These are phyloP conservation scores for Sussaba pulchella DNA, from an alignment of 2,888 invertebrate genomes.

Conservation along the genomic window DNA sequence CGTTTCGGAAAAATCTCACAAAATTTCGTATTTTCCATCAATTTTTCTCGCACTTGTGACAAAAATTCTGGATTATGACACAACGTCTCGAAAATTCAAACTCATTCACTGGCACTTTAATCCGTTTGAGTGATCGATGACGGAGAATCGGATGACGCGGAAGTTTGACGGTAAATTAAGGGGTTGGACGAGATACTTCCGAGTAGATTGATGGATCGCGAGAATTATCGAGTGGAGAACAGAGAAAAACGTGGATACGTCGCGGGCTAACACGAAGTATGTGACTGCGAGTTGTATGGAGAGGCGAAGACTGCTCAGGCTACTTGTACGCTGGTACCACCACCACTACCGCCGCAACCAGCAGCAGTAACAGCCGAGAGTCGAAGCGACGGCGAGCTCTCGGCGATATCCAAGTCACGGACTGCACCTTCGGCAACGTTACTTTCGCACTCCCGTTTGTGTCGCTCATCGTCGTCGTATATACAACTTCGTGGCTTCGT, in stretches of 20 bases:
- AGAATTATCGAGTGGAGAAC: background rate
- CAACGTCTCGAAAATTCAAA: too few species aligned
- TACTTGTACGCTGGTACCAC: conserved; percentile 1
- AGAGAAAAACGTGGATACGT: conserved; percentile 41
- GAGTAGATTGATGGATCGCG: background rate
- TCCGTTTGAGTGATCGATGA: conserved; percentile 23
- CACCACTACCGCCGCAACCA: background rate
- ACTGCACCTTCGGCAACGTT: conserved; percentile 78
- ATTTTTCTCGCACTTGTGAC: too few species aligned
- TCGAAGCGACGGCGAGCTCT: conserved; percentile 41
- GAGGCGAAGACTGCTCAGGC: conserved; percentile 60
- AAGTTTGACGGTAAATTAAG: background rate
- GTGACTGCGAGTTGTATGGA: conserved; percentile 57
- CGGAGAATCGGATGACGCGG: background rate
- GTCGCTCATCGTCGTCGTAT: conserved; percentile 65
- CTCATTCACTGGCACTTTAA: conserved; percentile 27
- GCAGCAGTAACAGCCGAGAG: conserved; percentile 56
- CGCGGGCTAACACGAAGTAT: conserved; percentile 53
- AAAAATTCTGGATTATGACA: too few species aligned
- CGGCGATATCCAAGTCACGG: conserved; percentile 60
- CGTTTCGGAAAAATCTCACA: too few species aligned
- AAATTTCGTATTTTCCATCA: too few species aligned
- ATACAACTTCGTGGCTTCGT: conserved; percentile 15
- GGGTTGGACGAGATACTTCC: background rate
- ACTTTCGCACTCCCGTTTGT: conserved; percentile 76